Evolutionary conservation across 2,113 vertebrate species (phyloP), one percentile per base, ranked within the genome.

Genomic region (Eleginops maclovinus): DNA sequence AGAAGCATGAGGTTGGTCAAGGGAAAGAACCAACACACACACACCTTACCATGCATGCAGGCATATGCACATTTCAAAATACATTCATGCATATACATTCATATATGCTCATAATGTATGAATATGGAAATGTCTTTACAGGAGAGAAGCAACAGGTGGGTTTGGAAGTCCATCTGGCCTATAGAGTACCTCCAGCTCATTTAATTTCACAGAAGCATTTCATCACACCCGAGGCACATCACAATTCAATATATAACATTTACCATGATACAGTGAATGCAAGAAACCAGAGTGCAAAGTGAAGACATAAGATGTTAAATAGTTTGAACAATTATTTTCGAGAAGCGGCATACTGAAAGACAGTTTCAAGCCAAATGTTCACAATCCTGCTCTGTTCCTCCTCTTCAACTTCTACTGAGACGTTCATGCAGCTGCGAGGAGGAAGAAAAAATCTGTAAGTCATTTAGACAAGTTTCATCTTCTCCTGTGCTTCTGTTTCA

Each of bases 401-500:
- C 46, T 77, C 62, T 56, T 71, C 58, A 66, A 58, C 43, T 0
- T 46, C 47, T 14, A 14, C 24, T 51, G 41, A 75, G 21, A 74
- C 58, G 36, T 73, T 31, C 8, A 21, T 43, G 56, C 28, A 50
- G 19, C 28, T 55, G 56, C n/a, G 64, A 36, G 36, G 44, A 28
- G 24, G 59, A 44, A 44, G 7, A 15, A n/a, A n/a, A 50, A 56
- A 21, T 75, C 16, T 59, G n/a, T 44, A 50, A 22, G 17, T 53
- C n/a, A 41, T 70, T 63, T 22, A 53, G 22, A 21, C 64, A 53
- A 43, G 21, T 59, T 63, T 60, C 65, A 3, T 53, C 80, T 36
- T 63, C 21, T 61, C 24, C 19, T 77, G 19, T 85, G 11, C 50
- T 47, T 85, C 61, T 87, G 59, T 81, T 90, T 82, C 64, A 63